These are phyloP conservation scores for Megastigmus dorsalis DNA, from an alignment of 2,888 invertebrate species.

Conservation along the genomic window DNA sequence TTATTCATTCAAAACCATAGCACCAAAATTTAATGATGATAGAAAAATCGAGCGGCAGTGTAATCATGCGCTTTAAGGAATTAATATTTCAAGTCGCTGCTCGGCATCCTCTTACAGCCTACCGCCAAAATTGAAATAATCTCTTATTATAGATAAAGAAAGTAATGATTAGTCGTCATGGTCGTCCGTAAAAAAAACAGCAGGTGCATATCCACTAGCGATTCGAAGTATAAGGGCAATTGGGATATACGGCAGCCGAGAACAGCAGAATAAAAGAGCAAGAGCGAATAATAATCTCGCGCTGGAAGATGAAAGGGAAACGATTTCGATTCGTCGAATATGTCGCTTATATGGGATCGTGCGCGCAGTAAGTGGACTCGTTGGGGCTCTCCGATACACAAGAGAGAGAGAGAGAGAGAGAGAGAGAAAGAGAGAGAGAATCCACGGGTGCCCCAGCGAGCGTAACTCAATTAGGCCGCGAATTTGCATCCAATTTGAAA, in stretches of 20 bases:
- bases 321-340: conserved; percentile 9
- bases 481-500: conserved; percentile 58
- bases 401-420: background rate
- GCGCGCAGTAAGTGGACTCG: background rate
- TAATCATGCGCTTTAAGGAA: too few species aligned
- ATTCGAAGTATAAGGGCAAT: background rate
- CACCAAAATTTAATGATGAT: too few species aligned
- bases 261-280: background rate
- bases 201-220: background rate
- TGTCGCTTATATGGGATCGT: too few species aligned
- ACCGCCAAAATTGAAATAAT: too few species aligned
- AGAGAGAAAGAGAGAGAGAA: background rate
- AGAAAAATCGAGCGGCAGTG: too few species aligned
- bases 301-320: conserved; percentile 18
- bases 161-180: too few species aligned
- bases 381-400: too few species aligned
- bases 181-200: background rate
- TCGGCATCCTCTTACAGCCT: too few species aligned
- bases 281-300: conserved; percentile 5
- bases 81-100: too few species aligned
- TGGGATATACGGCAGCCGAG: background rate
- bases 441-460: conserved; percentile 16
- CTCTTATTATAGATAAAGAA: too few species aligned
- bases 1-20: too few species aligned
- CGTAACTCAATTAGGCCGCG: conserved; percentile 58